Evolutionary conservation across 2,888 invertebrate species (phyloP), one percentile per base, ranked within the genome.

Genomic region (Mactromeris polynyma): DNA sequence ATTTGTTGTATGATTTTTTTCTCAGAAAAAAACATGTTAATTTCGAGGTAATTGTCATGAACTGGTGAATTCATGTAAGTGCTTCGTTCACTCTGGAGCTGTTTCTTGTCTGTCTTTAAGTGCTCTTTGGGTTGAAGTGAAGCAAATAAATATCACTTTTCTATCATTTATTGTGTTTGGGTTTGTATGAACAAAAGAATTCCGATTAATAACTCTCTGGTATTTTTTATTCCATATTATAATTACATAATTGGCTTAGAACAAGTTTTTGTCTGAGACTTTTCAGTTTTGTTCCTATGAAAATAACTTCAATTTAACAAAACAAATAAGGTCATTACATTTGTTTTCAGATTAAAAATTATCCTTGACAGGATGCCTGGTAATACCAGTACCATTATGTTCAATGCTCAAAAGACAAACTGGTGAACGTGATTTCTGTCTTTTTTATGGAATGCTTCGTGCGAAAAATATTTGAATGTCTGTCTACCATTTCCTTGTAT

Each of bases 71-170:
- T 26, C 58, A n/a, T 26, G 26, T 64, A 64, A 64, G 58, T n/a
- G 26, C 58, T 64, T 64, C 9, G 58, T 64, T n/a, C n/a, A n/a
- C n/a, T n/a, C n/a, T n/a, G 26, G 58, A 64, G n/a, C 7, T 64
- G 58, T 64, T 64, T 64, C n/a, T 64, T 64, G n/a, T 64, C 58
- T 64, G 26, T 64, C 58, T 26, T 64, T 64, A 64, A 64, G 26
- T 64, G 26, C 26, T 64, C 9, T 64, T 64, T 64, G 58, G 58
- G 58, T 64, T 64, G 58, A 64, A 26, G 11, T 9, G 1, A 26
- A n/a, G 11, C n/a, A 64, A 26, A 64, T 26, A 26, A 26, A 26
- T n/a, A 64, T 64, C n/a, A 26, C 58, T 64, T 64, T 64, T 64
- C 58, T 64, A 26, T 64, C n/a, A 64, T 64, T 26, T 6, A 64